Percentiles rank a stretch among this genome's conserved stretches.
Evolutionary conservation across 1,140 invertebrate species (phyloP).

Genomic region (Myzus persicae): DNA sequence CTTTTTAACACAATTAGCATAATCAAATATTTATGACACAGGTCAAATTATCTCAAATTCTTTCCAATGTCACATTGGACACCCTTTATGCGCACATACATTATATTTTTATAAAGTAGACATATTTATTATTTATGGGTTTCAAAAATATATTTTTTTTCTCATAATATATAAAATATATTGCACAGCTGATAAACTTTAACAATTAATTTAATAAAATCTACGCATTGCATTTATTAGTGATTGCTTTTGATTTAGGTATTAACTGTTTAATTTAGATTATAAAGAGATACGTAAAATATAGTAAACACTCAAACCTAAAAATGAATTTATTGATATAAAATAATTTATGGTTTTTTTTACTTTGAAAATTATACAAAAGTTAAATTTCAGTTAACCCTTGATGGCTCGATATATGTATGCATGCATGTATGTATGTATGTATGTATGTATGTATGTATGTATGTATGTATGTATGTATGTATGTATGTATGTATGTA

Average conservation of each 20-base stretch:
- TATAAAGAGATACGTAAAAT: neutral
- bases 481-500: no score
- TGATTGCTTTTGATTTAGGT: neutral
- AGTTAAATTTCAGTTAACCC: neutral
- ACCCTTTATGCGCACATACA: neutral
- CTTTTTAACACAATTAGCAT: no score
- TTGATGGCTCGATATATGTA: no score
- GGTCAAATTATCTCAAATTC: no score
- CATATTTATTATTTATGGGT: neutral
- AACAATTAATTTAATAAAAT: neutral
- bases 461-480: no score
- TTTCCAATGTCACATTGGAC: no score
- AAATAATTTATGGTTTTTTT: neutral
- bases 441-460: no score
- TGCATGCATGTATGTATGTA: no score
- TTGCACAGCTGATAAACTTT: neutral
- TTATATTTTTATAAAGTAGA: neutral
- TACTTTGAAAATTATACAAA: neutral
- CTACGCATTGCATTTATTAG: neutral
- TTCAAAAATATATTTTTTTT: neutral
- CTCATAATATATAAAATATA: neutral
- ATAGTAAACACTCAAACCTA: neutral
- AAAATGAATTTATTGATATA: neutral
- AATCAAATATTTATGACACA: no score
- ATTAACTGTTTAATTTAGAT: neutral